Base-by-base conservation (phyloP, 2,797 vertebrate genomes). In the Schizothorax lantsangensis region DNA sequence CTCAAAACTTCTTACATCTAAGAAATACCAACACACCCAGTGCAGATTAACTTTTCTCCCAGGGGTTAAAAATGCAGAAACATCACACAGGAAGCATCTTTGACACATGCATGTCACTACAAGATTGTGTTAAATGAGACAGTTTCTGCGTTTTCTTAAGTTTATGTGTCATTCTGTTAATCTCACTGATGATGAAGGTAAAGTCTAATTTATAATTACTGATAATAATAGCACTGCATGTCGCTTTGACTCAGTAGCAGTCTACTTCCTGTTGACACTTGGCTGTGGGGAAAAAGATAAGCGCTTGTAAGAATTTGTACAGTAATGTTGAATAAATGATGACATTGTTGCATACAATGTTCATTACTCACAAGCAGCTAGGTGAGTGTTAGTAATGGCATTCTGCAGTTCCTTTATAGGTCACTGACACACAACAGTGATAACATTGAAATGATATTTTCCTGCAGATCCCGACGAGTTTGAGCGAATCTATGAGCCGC, bases 381-480 rank as follows among this genome's bases (percentile, higher is more conserved):
- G 64, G 19, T 69, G 64, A 71, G 69, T 69, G 14, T 78, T n/a
- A n/a, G 10, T 47, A 30, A 36, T 30, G 7, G 0, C 47, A 59
- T 62, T 38, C 36, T 62, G 71, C 23, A 7, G 38, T 64, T 36
- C 2, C 2, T 47, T 64, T 49, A 40, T 36, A 71, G 15, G 26
- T 21, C 47, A 26, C 64, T 19, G 15, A 69, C 23, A 75, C 54
- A 26, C 19, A 3, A 49, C 5, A 66, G 5, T 4, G 6, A 23
- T 47, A 79, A 72, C 52, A 30, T 23, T 79, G 7, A 26, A 47
- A 66, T 36, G 0, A 19, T 4, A 14, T n/a, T 78, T 66, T 78
- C 11, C 45, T 0, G 0, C 93, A 99, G 98, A 99, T 92, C 98
- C 98, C 2, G 97, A 99, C 68, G 98, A 99, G 91, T 99, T 99